Conservation (phyloP, 2,797 vertebrate species). For the Sebastes vulpes region DNA sequence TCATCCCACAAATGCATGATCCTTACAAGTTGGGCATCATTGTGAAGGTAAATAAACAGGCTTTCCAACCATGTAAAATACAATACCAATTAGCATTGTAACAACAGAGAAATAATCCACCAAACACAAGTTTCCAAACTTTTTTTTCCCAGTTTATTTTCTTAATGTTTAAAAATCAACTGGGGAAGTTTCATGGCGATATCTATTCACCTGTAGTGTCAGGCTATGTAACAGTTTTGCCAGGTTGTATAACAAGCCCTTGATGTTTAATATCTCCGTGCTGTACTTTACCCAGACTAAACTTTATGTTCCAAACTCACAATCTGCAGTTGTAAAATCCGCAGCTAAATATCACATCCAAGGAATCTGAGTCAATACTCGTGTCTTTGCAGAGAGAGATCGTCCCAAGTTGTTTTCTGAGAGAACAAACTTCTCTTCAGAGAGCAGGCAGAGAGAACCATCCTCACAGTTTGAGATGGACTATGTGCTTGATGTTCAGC, state of each 20-base stretch:
- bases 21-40: too few relatives aligned
- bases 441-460: slow-evolving; percentile 2
- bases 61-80: accelerated
- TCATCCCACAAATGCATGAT: too few relatives aligned
- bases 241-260: neutral
- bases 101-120: too few relatives aligned
- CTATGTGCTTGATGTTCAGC: slow-evolving; percentile 11
- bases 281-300: neutral
- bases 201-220: neutral
- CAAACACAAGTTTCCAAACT: too few relatives aligned
- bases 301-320: neutral
- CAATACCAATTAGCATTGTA: too few relatives aligned
- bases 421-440: slow-evolving; percentile 34
- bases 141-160: neutral
- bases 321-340: neutral
- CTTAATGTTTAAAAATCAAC: neutral
- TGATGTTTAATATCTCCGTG: neutral
- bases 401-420: neutral
- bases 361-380: neutral
- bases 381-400: neutral
- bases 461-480: neutral
- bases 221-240: neutral
- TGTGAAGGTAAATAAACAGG: too few relatives aligned
- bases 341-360: neutral
- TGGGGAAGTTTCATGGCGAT: neutral